Evolutionary conservation across 2,797 vertebrate species (phyloP).

Genomic region (Oceanodroma leucorhoa): DNA sequence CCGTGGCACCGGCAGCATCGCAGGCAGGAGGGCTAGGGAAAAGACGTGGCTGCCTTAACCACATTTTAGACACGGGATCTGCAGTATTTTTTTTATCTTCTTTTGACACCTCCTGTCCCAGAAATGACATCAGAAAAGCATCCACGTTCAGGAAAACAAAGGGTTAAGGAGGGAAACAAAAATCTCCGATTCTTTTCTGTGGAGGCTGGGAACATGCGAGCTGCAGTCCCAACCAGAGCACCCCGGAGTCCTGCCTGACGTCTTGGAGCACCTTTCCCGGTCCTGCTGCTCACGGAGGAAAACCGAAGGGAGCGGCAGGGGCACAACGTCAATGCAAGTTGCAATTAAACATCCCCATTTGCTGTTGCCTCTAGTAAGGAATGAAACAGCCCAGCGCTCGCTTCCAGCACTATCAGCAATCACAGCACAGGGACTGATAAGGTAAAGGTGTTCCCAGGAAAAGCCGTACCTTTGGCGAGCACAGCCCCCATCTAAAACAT

Average conservation of each 20-base stretch:
- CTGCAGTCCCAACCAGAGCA: neutral
- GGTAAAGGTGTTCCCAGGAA: constrained; percentile 28
- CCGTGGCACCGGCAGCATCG: neutral
- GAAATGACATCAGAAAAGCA: neutral
- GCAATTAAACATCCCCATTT: neutral
- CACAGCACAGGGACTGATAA: neutral
- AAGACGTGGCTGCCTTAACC: too few species aligned
- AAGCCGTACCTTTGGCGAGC: neutral
- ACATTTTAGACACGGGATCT: fast-evolving
- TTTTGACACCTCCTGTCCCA: neutral
- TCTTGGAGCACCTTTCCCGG: neutral
- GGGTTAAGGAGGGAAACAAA: neutral
- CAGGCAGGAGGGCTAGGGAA: neutral
- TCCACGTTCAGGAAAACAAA: neutral
- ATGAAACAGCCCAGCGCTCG: neutral
- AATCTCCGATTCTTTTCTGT: fast-evolving
- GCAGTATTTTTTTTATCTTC: neutral
- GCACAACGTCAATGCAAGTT: fast-evolving
- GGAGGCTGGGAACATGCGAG: fast-evolving
- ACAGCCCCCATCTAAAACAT: neutral
- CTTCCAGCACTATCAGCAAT: neutral
- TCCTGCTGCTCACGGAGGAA: neutral
- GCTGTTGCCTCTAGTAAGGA: neutral
- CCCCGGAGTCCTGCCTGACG: neutral
- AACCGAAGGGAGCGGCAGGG: neutral